Base-by-base conservation (phyloP, 2,888 invertebrate species). In the Dione juno region DNA sequence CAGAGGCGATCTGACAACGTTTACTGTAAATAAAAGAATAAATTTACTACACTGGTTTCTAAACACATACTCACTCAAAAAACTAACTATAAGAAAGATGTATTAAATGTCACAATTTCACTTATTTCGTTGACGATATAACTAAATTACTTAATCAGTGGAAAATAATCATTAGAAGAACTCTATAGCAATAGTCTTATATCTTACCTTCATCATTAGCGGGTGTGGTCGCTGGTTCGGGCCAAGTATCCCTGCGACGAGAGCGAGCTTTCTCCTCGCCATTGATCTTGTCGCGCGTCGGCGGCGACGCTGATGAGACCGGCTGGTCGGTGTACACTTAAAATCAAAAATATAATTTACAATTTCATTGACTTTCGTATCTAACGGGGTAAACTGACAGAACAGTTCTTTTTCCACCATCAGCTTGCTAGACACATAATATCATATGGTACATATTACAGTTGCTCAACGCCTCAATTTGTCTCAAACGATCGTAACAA, bases 221-320 rank as follows among this genome's bases (percentile, higher is more conserved):
- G 14, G 88, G 76, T 8, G 87, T 76, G 19, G 84, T 78, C 66
- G 82, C 78, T 1, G 90, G 83, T 61, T 92, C 90, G n/a, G 91
- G 82, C 89, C 94, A 88, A 79, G 92, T 88, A 82, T 93, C 90
- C 84, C 94, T 82, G 79, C 94, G 89, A 3, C 94, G 85, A 1
- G 91, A 94, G 69, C 95, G 90, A 69, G 95, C 95, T 88, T 96
- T 96, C 87, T 96, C 96, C 79, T 96, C 96, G 45, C 95, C 95
- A 80, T 96, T 95, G 79, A 96, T 94, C 92, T 96, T 97, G 88
- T 96, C 96, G 74, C 96, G 91, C 28, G 96, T 97, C 57, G 96
- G 96, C 59, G 97, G 96, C 5, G 96, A 96, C 48, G 96, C 96
- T 72, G 96, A 96, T 71, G 96, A 96, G 57, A 96, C 95, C 28